Base-by-base conservation (phyloP, 2,888 invertebrate genomes). In the Parascotia fuliginaria region DNA sequence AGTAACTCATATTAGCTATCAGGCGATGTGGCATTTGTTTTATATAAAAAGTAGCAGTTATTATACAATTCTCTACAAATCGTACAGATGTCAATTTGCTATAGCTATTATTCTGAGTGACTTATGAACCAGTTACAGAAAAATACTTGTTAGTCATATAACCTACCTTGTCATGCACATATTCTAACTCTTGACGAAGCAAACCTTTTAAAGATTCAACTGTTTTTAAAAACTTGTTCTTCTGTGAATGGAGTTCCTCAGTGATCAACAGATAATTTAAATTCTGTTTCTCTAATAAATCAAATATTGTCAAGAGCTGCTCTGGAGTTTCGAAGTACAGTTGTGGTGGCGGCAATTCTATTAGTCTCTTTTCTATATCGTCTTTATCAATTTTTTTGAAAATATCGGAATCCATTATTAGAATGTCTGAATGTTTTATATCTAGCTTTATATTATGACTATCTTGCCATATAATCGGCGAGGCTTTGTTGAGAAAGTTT, bases 401-500 rank as follows among this genome's bases (percentile, higher is more conserved):
- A 50, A 91, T 77, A 67, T 89, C 78, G 0, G 83, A 79, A 46
- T 85, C 85, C 44, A 81, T 71, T 13, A 60, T 65, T 54, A 87
- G 81, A 27, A 89, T 79, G 41, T 87, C 87, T 1, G 76, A 56
- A 50, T 82, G 70, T 46, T 78, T 77, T 7, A 65, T 53, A 46
- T 83, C 75, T 13, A 87, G 59, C 19, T 71, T 67, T 32, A 88
- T 70, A 29, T 83, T 78, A 51, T 87, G 65, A 43, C 71, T 78
- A 42, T 87, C 72, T 70, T 85, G 84, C 92, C 91, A 92, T 47
- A 90, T 77, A 63, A 85, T 78, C 9, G 92, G 92, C 2, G 92
- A 80, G 27, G 87, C 83, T 42, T 83, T 85, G 40, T 86, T 81
- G 15, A 92, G 79, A 68, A 92, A 90, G 56, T 79, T 84, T 77